phyloP scores from a whole-genome alignment of 1,140 invertebrate genomes.

The Pentalonia nigronervosa region DNA sequence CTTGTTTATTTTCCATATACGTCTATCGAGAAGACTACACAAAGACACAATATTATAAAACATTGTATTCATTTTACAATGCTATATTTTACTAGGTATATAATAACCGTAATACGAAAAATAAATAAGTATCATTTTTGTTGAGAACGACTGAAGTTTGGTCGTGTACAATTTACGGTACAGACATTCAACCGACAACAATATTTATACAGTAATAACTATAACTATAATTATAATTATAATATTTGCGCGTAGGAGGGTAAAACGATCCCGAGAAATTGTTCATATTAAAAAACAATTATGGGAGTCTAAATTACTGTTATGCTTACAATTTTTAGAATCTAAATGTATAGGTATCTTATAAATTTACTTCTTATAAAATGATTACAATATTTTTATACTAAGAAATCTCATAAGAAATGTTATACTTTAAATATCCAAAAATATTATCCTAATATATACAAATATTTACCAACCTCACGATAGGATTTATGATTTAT shows the following conservation, averaged over 20 bases:
- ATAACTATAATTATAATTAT: too few species aligned
- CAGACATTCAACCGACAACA: not conserved
- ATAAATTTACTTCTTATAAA: not conserved
- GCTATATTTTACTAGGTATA: not conserved
- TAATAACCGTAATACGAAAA: not conserved
- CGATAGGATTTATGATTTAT: too few species aligned
- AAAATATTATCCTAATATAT: not conserved
- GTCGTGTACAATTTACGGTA: not conserved
- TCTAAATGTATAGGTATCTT: not conserved
- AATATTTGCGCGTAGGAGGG: slow-evolving; percentile 13
- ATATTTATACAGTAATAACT: not conserved
- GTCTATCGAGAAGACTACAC: not conserved
- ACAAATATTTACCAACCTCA: not conserved
- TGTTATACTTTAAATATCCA: not conserved
- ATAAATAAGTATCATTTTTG: not conserved
- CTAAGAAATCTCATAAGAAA: not conserved
- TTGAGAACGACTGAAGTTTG: not conserved
- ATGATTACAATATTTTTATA: not conserved
- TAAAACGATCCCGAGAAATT: not conserved
- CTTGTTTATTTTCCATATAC: not conserved
- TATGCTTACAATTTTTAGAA: not conserved
- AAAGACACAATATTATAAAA: slow-evolving; percentile 15
- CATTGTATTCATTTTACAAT: not conserved
- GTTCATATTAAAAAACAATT: not conserved
- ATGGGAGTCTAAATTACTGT: not conserved